Percentiles rank a stretch among this genome's conserved stretches.
Evolutionary conservation across 2,113 vertebrate species (phyloP).

Genomic region (Tympanuchus pallidicinctus): DNA sequence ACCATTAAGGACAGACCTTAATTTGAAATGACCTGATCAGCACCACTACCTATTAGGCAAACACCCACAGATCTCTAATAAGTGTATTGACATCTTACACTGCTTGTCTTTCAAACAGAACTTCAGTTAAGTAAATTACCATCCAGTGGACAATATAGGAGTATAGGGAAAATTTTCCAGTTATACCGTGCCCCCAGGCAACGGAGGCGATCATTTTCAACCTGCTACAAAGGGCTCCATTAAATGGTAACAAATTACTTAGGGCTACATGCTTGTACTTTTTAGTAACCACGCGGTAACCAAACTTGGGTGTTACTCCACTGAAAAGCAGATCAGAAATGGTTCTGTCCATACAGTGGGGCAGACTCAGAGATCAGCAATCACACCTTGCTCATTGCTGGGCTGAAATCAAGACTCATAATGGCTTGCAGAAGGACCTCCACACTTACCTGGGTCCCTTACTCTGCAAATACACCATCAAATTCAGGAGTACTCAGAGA

Average conservation of each 20-base stretch:
- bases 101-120: background rate
- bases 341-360: background rate
- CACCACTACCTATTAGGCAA: background rate
- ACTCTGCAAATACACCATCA: background rate
- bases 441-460: background rate
- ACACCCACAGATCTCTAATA: background rate
- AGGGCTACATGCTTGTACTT: background rate
- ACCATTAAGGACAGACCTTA: background rate
- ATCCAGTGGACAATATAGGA: background rate
- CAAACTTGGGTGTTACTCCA: background rate
- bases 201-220: background rate
- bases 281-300: background rate
- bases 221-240: background rate
- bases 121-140: background rate
- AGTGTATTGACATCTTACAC: background rate
- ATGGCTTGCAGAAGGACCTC: background rate
- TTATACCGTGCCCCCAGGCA: background rate
- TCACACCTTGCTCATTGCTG: background rate
- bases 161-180: background rate
- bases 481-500: background rate
- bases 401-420: background rate
- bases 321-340: background rate
- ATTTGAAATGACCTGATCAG: background rate
- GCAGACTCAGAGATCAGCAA: background rate
- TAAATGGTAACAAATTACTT: background rate